A percentile compares a stretch with the other conserved stretches of the same genome.
Conservation (phyloP, 2,113 vertebrate species). For the Tursiops truncatus region DNA sequence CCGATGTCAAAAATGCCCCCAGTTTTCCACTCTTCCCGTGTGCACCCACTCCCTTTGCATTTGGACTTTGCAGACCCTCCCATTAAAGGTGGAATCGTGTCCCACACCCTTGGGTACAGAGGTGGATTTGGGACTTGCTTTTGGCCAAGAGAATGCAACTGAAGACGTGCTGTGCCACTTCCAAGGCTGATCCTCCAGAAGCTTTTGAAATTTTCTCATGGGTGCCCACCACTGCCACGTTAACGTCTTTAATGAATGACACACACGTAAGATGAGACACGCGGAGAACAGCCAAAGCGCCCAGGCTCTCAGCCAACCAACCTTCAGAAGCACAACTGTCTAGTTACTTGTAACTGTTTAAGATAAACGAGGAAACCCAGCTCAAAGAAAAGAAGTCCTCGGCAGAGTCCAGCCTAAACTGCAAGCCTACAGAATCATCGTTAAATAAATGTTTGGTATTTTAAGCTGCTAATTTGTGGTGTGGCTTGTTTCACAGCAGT, state of each 20-base stretch:
- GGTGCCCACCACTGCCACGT: background rate
- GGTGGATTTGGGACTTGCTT: background rate
- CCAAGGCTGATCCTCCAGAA: background rate
- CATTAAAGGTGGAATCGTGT: background rate
- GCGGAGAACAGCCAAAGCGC: background rate
- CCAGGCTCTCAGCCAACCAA: background rate
- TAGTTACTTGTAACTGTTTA: background rate
- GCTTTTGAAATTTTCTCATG: background rate
- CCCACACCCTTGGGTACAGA: background rate
- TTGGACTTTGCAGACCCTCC: background rate
- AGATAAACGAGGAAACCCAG: background rate
- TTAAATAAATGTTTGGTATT: background rate
- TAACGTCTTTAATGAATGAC: too few relatives aligned
- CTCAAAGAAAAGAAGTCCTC: background rate
- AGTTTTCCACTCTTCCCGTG: background rate
- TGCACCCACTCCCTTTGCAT: background rate
- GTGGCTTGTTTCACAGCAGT: background rate
- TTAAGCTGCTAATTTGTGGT: background rate
- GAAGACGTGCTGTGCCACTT: background rate
- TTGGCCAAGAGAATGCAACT: background rate
- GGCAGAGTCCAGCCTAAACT: background rate
- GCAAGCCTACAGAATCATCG: background rate
- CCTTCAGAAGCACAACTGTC: background rate
- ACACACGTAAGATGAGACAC: background rate
- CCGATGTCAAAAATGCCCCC: background rate